Base-by-base conservation (phyloP, 2,113 vertebrate genomes). In the Xenopus laevis region DNA sequence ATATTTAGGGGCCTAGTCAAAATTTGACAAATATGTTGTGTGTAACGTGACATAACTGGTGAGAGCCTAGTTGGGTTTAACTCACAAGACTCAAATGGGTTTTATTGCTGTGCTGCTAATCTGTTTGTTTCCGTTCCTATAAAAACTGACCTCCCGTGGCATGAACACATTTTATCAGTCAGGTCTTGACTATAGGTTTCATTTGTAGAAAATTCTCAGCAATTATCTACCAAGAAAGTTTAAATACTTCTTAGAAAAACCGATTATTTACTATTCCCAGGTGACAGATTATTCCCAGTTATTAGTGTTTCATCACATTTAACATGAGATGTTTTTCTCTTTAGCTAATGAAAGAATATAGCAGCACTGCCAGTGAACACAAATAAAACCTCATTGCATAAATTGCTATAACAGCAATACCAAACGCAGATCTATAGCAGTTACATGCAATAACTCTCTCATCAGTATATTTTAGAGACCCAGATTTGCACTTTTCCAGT, bases 211-310 rank as follows among this genome's bases (percentile, higher is more conserved):
- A 21, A 13, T 10, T 60, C 20, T 15, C 7, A 12, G 20, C 18
- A 60, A 60, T 60, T 23, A 60, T 60, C 13, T 60, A 21, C 58
- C 58, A 20, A 60, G 50, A 65, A 65, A 55, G 47, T 21, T 57
- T 45, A 65, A 55, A 44, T 55, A 30, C 13, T 72, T 72, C 71
- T 33, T 65, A 55, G 61, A 73, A 73, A 53, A 13, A 23, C 6
- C 12, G 17, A 18, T 52, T 23, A 50, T 50, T 61, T 15, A 23
- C 45, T 8, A 17, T 7, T 71, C 70, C 59, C 70, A 62, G n/a
- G 1, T 30, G 44, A 71, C 4, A 53, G 45, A 45, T 13, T 20
- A 23, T 60, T 60, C 58, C 21, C 20, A 58, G 20, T 60, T 10
- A 10, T n/a, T 4, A 10, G 21, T n/a, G 55, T 71, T 57, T 21